Evolutionary conservation across 2,113 vertebrate genomes (phyloP), one percentile per base, ranked within the genome.

Genomic region (Myiozetetes cayanensis): DNA sequence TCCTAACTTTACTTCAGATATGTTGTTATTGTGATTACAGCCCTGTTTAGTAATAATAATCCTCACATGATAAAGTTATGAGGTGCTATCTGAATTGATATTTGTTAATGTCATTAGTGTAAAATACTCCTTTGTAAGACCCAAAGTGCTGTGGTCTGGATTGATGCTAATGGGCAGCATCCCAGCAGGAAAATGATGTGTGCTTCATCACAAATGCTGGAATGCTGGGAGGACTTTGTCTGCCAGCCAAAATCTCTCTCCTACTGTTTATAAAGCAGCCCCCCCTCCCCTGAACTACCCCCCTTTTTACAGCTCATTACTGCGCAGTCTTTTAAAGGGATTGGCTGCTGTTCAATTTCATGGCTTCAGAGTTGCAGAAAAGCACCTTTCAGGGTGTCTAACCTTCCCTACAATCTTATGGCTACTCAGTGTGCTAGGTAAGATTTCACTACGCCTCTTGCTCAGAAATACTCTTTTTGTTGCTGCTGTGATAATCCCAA

Each of bases 111-210:
- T 46, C 63, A 43, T 80, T 55, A 88, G 47, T 0, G 2, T 41
- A 66, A 76, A 86, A 70, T 47, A 17, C 59, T 90, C 59, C 75
- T 84, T 44, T 66, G 80, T 74, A 85, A 82, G 73, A 73, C 37
- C 28, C 72, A n/a, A 44, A 67, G 53, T 1, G 0, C 20, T 6
- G 52, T 61, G 83, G 61, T 66, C 13, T 37, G 83, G 68, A 88
- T 75, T 94, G 80, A 82, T 92, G 80, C 47, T 95, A 93, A 94
- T 37, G 70, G 93, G 76, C 94, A 94, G 50, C 79, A 88, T 66
- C 91, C 76, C 92, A 94, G 93, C 59, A 91, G 90, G 94, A 92
- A 81, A 85, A 89, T 0, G 19, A 90, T 31, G n/a, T 4, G 25
- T 72, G 56, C 86, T 92, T 90, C 76, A 94, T 95, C 95, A 53